Base-by-base conservation (phyloP, 37 sponge, comb jelly and placozoan genomes). In the Halisarca cf. caerulea region DNA sequence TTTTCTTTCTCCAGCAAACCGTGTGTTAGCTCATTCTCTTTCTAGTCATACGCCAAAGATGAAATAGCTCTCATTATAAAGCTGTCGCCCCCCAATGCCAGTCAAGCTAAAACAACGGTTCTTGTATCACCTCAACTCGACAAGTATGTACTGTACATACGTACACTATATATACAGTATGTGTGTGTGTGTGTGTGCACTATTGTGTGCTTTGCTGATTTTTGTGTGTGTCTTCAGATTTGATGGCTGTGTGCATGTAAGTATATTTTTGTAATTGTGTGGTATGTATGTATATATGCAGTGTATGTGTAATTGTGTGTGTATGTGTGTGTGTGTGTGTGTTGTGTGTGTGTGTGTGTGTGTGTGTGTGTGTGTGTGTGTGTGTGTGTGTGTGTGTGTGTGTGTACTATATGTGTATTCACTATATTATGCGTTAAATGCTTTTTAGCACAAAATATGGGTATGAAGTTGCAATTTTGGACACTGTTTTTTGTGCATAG, bases 31-130 rank as follows among this genome's bases (percentile, higher is more conserved):
- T 38, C 83, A 24, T 0, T 36, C 14, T 59, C 0, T 20, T 24
- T 58, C 53, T 27, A 51, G 89, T 86, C 66, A 86, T 27, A 89
- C 84, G 42, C 89, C 87, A 28, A 59, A 6, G 77, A 84, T 73
- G 53, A 23, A 27, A 90, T 84, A 45, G 88, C 90, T 17, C 81
- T 93, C n/a, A 25, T 89, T 45, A 80, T 89, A 2, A 81, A 30
- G 2, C 89, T 89, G 53, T 40, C 44, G 20, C 72, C 89, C 23
- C 90, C 93, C 33, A 77, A 79, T 78, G 88, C 64, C 38, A 60
- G 73, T 21, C 86, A 81, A 36, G 88, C 84, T 0, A 69, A 80
- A 3, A 40, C 91, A 8, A 44, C 75, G 5, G 45, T 93, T 6
- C 43, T 54, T 6, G 66, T 93, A 32, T 90, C 94, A 0, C 93